Percentiles rank a stretch among this genome's conserved stretches.
These are phyloP conservation scores for Halichondria panicea DNA, from an alignment of 37 sponge, comb jelly and placozoan species.

Conservation along the genomic window DNA sequence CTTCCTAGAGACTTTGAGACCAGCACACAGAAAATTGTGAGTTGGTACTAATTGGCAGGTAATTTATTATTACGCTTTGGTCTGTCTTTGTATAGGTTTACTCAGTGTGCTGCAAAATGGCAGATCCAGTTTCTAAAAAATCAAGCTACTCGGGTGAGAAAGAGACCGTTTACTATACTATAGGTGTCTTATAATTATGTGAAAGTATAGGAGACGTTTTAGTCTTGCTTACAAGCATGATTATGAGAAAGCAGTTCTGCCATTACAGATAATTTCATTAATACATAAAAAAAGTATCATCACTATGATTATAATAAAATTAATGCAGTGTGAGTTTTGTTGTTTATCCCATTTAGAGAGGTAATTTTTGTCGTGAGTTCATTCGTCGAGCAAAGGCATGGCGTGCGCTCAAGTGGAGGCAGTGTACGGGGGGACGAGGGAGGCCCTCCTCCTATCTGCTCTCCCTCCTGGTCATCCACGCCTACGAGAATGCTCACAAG, in stretches of 20 bases:
- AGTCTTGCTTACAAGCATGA: neutral
- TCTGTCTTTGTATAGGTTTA: too few species aligned
- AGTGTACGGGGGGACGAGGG: constrained; percentile 10
- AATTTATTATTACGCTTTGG: too few species aligned
- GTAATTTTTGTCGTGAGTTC: constrained; percentile 24
- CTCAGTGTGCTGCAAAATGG: constrained; percentile 52
- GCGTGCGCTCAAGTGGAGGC: constrained; percentile 39
- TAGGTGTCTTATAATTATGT: too few species aligned
- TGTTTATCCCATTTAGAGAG: neutral
- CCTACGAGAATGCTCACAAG: constrained; percentile 36
- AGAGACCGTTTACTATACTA: too few species aligned
- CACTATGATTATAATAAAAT: neutral
- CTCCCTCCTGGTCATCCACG: constrained; percentile 37
- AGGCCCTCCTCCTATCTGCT: constrained; percentile 52
- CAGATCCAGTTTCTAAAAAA: constrained; percentile 54
- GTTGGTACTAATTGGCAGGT: too few species aligned
- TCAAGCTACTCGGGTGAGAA: constrained; percentile 42
- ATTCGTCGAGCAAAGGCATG: constrained; percentile 66
- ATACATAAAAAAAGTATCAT: neutral
- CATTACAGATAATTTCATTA: too few species aligned
- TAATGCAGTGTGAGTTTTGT: neutral
- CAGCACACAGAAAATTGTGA: constrained; percentile 17
- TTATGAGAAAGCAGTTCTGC: too few species aligned
- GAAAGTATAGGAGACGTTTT: too few species aligned
- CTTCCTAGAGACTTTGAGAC: constrained; percentile 25